Evolutionary conservation across 2,888 invertebrate species (phyloP).

Genomic region (Dicyrtoma fusca): DNA sequence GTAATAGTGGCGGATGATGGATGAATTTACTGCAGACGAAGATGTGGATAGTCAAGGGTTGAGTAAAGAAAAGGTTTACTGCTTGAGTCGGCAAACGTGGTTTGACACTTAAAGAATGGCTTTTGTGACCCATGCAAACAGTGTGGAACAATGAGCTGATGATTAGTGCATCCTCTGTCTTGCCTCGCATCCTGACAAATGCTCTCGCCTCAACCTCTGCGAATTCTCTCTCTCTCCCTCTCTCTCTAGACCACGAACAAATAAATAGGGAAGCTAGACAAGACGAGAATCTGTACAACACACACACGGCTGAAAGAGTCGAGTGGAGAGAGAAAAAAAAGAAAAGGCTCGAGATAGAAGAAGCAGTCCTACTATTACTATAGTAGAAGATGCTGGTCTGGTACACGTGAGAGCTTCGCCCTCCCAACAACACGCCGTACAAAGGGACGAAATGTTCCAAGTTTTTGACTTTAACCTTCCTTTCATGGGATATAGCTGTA

Average conservation of each 20-base stretch:
- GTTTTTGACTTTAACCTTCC: not conserved
- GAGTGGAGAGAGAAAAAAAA: not conserved
- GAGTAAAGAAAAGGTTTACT: conserved; percentile 29
- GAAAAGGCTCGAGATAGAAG: not conserved
- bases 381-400: not conserved
- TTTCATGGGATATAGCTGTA: not conserved
- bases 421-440: too few species aligned
- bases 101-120: conserved; percentile 34
- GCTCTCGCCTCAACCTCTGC: conserved; percentile 33
- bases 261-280: conserved; percentile 16
- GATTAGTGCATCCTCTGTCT: conserved; percentile 42
- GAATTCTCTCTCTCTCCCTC: too few species aligned
- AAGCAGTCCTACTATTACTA: not conserved
- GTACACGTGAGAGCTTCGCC: conserved; percentile 3
- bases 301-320: not conserved
- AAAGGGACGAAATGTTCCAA: too few species aligned
- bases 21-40: not conserved
- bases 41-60: conserved; percentile 21
- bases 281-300: not conserved
- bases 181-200: conserved; percentile 28
- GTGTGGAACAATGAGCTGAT: conserved; percentile 43
- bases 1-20: conserved; percentile 6
- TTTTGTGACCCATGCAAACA: conserved; percentile 34
- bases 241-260: conserved; percentile 34
- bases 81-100: conserved; percentile 15